Evolutionary conservation across 2,888 invertebrate species (phyloP).

Genomic region (Ophraella communa): DNA sequence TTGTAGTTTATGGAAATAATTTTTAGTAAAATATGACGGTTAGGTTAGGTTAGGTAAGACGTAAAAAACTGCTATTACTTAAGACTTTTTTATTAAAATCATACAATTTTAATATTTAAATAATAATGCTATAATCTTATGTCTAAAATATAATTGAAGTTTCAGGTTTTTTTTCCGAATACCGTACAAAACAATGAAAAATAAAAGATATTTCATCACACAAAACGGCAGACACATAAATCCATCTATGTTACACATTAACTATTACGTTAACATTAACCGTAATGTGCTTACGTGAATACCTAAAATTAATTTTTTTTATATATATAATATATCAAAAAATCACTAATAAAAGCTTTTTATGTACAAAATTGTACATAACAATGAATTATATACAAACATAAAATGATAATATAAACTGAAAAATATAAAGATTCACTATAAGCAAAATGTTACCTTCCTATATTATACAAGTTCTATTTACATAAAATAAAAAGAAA

Average conservation of each 20-base stretch:
- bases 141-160: conserved; percentile 30
- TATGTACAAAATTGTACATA: conserved; percentile 56
- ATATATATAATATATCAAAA: conserved; percentile 38
- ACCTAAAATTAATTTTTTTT: too few relatives aligned
- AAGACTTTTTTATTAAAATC: conserved; percentile 40
- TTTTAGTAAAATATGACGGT: too few relatives aligned
- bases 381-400: conserved; percentile 53
- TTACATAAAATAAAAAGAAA: conserved; percentile 41
- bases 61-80: not conserved
- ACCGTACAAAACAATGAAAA: conserved; percentile 27
- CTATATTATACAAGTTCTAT: conserved; percentile 43
- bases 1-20: too few relatives aligned
- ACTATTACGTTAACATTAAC: conserved; percentile 41
- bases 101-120: conserved; percentile 40
- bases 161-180: conserved; percentile 24
- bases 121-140: conserved; percentile 32
- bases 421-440: conserved; percentile 30
- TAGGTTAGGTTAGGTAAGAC: not conserved
- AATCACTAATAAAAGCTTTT: conserved; percentile 46
- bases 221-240: conserved; percentile 48
- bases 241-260: conserved; percentile 46
- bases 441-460: conserved; percentile 29
- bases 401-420: conserved; percentile 27
- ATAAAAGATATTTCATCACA: conserved; percentile 45
- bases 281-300: conserved; percentile 41